Base-by-base conservation (phyloP, 2,113 vertebrate species). In the Actinemys pallida region DNA sequence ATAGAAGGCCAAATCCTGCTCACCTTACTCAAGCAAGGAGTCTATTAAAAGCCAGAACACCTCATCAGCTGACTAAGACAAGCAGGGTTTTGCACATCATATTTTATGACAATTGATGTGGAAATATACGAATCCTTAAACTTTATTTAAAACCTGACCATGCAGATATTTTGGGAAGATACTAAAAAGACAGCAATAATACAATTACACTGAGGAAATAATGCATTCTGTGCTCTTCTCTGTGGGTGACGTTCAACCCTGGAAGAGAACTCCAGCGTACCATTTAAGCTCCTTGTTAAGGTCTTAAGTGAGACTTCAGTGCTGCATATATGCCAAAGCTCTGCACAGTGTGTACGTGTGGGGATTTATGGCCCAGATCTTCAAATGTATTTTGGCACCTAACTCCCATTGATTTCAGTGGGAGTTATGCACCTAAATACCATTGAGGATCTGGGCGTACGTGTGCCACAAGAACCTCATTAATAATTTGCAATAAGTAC, bases 211-310 rank as follows among this genome's bases (percentile, higher is more conserved):
- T 0, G 22, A 6, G 85, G 62, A 83, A 42, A 45, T 1, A 59
- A 11, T 6, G 54, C 45, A 2, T 25, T 16, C n/a, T 42, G 45
- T 10, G 89, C 80, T 72, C 29, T 0, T 20, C 20, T n/a, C 83
- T 42, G 0, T 9, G 1, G 0, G 42, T 27, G 62, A 75, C 1
- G 0, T 22, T 47, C 0, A 47, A 53, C 79, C 65, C 56, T 54
- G 0, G 0, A 17, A 11, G 9, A 39, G 3, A 56, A 88, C n/a
- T 45, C 69, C 13, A 22, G 42, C 59, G 5, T 13, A 0, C 0
- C 16, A 56, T 17, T 29, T 10, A 31, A 10, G 47, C 53, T 31
- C 35, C n/a, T 69, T 8, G 0, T 72, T 45, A 1, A 3, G 8
- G 65, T 25, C 1, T 59, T 3, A 0, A 2, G 1, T 2, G 72